Conservation (phyloP, 2,113 vertebrate species). For the Ibidorhyncha struthersii region DNA sequence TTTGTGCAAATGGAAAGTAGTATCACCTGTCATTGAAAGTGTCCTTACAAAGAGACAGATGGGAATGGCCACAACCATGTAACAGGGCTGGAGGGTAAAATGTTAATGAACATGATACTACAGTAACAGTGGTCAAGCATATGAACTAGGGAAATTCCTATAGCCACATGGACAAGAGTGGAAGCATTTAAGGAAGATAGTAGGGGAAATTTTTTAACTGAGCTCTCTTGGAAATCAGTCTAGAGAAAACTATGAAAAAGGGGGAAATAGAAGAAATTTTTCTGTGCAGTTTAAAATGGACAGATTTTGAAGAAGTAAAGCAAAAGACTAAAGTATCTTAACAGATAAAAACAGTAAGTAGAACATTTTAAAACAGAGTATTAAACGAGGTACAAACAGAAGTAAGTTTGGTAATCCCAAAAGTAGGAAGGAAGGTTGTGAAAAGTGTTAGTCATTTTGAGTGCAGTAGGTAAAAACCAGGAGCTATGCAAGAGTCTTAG, state of each 20-base stretch:
- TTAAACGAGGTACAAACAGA: background rate
- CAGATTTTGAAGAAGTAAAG: background rate
- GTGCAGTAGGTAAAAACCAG: background rate
- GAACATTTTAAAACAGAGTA: background rate
- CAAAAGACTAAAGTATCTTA: background rate
- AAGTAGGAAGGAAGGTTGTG: background rate
- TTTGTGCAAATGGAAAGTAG: background rate
- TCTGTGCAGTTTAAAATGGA: background rate
- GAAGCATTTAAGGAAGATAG: background rate
- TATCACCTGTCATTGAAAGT: background rate
- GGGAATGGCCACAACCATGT: background rate
- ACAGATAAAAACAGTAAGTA: background rate
- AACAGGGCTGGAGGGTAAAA: background rate
- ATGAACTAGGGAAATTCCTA: background rate
- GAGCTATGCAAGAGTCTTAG: background rate
- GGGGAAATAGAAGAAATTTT: background rate
- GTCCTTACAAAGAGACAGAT: background rate
- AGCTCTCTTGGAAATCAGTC: background rate
- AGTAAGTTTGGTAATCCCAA: background rate
- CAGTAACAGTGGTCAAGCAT: background rate
- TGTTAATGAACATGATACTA: background rate
- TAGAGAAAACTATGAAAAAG: background rate
- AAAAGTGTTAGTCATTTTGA: background rate
- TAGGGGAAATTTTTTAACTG: background rate
- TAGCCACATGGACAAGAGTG: background rate